phyloP scores from a whole-genome alignment of 2,797 vertebrate species.

The Falco peregrinus region DNA sequence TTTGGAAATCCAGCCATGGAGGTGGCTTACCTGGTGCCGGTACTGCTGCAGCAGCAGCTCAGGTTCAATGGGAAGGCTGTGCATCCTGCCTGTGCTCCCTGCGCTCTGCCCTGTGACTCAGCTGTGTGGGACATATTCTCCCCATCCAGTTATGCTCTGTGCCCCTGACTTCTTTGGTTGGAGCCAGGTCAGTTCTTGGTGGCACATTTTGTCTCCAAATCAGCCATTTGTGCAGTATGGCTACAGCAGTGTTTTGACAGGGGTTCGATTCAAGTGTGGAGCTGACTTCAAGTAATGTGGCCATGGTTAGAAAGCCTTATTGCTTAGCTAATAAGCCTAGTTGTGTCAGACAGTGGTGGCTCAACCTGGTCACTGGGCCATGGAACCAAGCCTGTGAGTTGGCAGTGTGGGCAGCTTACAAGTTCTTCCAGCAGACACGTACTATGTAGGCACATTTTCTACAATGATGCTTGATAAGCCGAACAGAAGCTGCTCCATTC shows the following conservation, averaged over 20 bases:
- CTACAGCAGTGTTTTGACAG: not conserved
- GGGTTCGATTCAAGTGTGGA: not conserved
- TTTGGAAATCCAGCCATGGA: not conserved
- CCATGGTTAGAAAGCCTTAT: accelerated
- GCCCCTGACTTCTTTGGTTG: not conserved
- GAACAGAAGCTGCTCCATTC: not conserved
- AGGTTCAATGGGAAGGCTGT: not conserved
- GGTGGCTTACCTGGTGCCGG: not conserved
- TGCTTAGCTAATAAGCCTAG: not conserved
- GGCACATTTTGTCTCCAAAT: not conserved
- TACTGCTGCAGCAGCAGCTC: not conserved
- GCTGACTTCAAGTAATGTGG: not conserved
- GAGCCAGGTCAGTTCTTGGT: not conserved
- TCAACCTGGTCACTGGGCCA: accelerated
- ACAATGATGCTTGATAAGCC: not conserved
- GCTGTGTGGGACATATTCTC: not conserved
- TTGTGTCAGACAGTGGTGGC: not conserved
- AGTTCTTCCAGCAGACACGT: not conserved
- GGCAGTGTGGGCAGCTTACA: not conserved
- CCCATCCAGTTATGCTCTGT: not conserved
- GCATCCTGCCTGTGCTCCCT: not conserved
- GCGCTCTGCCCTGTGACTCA: accelerated
- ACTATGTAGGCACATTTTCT: not conserved
- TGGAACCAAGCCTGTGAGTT: not conserved
- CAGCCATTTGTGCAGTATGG: not conserved